Evolutionary conservation across 1,140 invertebrate genomes (phyloP), one percentile per base, ranked within the genome.

Genomic region (Leptinotarsa undecemlineata): DNA sequence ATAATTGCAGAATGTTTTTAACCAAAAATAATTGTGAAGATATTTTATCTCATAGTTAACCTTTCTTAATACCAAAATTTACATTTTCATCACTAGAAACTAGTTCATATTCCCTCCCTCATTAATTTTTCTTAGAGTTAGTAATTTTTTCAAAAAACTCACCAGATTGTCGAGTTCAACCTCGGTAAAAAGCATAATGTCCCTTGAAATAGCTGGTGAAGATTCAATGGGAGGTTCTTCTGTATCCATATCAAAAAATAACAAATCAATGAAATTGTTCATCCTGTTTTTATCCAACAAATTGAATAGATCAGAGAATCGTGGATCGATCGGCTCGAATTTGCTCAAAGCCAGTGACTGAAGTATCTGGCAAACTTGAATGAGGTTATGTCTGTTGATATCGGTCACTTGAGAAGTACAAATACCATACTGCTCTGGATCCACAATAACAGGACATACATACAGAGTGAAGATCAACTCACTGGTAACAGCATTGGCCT

Each of bases 381-480:
- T 96, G 4, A 98, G 88, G 89, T 98, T 98, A 84, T 96, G 96
- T 26, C 96, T 86, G 5, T 95, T 95, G 48, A 97, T 91, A 77
- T 95, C 91, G 72, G 94, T 96, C 48, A 99, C 95, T n/a, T 95
- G 94, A 1, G 94, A 93, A 83, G 98, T 97, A 0, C 94, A 95
- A 64, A 99, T 95, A n/a, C 96, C 97, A 85, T 96, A 93, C 1
- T 95, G 93, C 86, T 99, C 97, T 0, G 98, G 97, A 87, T 98
- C 96, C 33, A 97, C 94, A 63, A 99, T 96, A 0, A 96, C 97
- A 11, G 96, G 96, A 82, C 97, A 99, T 74, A 99, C 95, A 79
- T 98, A 98, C 80, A 95, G 91, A 3, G 94, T 95, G 84, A 99
- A 96, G 14, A 99, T 92, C 20, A 99, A 87, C 84, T 99, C 97